Base-by-base conservation (phyloP, 2,888 invertebrate genomes). In the Polydrusus pterygomalis region DNA sequence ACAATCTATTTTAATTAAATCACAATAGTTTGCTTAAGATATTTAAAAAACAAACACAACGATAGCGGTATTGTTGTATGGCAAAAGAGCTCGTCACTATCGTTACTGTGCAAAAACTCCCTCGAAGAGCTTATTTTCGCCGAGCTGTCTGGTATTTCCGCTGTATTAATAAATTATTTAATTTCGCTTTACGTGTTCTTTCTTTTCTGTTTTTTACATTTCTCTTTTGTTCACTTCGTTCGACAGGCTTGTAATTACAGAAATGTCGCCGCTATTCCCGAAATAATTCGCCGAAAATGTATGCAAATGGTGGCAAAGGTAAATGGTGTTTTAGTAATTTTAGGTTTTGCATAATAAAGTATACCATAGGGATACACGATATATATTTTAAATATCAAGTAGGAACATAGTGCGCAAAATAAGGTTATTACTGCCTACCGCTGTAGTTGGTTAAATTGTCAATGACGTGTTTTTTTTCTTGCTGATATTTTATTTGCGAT, bases 91-190 rank as follows among this genome's bases (percentile, higher is more conserved):
- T 25, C 25, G 25, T 25, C 25, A 25, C 25, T 25, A 25, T 25
- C 49, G 15, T 17, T 7, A 1, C 0, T 10, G 18, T 15, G 58
- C 58, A 38, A 60, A 60, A 60, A 60, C 58, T 60, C 38, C 40
- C 2, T 17, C 2, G 38, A 18, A 60, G 15, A 60, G 38, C 38
- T 60, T 60, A 11, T 60, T 60, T 60, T 60, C 58, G 38, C 38
- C 58, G 58, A 60, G 58, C 38, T 60, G 58, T 60, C 58, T 60
- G 58, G 18, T 17, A 60, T 60, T 60, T 60, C 58, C 58, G 58
- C 38, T 38, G 18, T 18, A 38, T 60, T 38, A 60, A 60, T 60
- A 60, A 60, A 60, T 38, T 60, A 38, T 60, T 60, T 38, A 60
- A 60, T 60, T 60, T 60, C 58, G 56, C 56, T 56, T 56, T 56